Conservation (phyloP, 1,140 invertebrate species). For the Papilio glaucus region DNA sequence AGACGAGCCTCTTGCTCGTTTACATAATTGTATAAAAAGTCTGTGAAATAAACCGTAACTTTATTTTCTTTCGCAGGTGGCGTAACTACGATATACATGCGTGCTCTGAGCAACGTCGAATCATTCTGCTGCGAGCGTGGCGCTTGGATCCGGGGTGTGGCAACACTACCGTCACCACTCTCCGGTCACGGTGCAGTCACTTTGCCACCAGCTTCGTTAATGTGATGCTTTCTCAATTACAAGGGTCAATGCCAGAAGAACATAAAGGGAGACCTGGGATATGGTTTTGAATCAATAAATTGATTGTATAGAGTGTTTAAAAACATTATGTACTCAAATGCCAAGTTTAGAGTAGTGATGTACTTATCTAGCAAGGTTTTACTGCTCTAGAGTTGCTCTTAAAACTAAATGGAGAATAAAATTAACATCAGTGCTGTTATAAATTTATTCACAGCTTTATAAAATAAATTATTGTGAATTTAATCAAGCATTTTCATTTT, state of each 20-base stretch:
- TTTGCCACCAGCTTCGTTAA: conserved; percentile 82
- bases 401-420: conserved; percentile 5
- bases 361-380: neutral
- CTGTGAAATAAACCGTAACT: too few relatives aligned
- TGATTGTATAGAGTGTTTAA: neutral
- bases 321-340: neutral
- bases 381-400: neutral
- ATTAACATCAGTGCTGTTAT: neutral
- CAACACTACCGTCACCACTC: conserved; percentile 82
- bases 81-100: conserved; percentile 85
- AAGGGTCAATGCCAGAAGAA: neutral
- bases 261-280: neutral
- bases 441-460: conserved; percentile 7
- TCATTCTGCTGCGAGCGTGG: conserved; percentile 84
- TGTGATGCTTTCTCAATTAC: conserved; percentile 55
- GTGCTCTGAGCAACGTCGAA: conserved; percentile 85
- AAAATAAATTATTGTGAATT: conserved; percentile 19
- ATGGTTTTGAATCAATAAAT: neutral
- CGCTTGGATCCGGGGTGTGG: conserved; percentile 84
- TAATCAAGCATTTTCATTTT: conserved; percentile 1
- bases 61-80: conserved; percentile 72
- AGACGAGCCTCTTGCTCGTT: too few relatives aligned
- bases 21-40: too few relatives aligned
- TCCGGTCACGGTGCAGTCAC: conserved; percentile 85
- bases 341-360: neutral